Percentiles rank a stretch among this genome's conserved stretches.
Conservation (phyloP, 2,888 invertebrate genomes). For the Cephus sareptanus region DNA sequence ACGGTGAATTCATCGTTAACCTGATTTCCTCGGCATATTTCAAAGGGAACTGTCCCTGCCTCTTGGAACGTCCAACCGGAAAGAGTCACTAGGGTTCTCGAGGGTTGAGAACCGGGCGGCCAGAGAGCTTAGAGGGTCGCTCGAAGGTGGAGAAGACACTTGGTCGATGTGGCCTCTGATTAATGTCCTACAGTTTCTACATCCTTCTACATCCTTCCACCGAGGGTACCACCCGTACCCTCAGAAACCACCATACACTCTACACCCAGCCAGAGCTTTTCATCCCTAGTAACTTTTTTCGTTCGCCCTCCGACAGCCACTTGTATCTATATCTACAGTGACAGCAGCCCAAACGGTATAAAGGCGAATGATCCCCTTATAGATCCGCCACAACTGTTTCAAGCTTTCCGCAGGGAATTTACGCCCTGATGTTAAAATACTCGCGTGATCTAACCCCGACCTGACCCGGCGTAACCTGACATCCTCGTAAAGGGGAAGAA, state of each 20-base stretch:
- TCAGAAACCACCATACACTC: background rate
- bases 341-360: background rate
- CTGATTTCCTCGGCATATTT: background rate
- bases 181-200: conserved; percentile 47
- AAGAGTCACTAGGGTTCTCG: background rate
- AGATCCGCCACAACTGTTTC: background rate
- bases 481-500: too few relatives aligned
- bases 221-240: too few relatives aligned
- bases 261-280: background rate
- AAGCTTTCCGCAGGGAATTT: background rate
- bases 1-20: background rate
- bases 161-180: conserved; percentile 46
- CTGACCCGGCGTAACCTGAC: too few relatives aligned
- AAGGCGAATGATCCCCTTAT: background rate
- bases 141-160: conserved; percentile 25
- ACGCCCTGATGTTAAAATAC: background rate
- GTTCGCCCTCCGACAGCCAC: background rate
- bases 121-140: background rate
- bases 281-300: background rate
- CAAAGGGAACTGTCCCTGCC: background rate
- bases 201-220: conserved; percentile 19
- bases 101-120: background rate
- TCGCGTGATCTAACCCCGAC: too few relatives aligned
- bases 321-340: background rate
- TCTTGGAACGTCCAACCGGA: background rate